Base-by-base conservation (phyloP, 2,888 invertebrate species). In the Papilio elwesi region DNA sequence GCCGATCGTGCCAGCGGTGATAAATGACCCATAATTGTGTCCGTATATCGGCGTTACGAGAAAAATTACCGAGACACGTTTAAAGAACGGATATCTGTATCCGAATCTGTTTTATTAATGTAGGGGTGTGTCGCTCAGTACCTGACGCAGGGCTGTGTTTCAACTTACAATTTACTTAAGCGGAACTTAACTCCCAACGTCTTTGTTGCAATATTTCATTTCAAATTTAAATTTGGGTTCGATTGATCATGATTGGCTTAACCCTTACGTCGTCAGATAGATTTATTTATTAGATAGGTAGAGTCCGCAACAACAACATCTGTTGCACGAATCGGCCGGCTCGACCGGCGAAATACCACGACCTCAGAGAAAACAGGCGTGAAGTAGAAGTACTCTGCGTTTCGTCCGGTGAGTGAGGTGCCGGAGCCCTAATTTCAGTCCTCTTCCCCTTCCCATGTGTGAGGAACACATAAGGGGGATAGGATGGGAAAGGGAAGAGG, bases 1-100 rank as follows among this genome's bases (percentile, higher is more conserved):
- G 47, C 47, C 47, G 65, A 59, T 68, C 63, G 69, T 53, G 11
- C 68, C 75, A 74, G 43, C 47, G 69, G 80, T 89, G 88, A 90
- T 90, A 87, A 89, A 90, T 87, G 84, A 82, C 83, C 79, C 68
- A 85, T 90, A 90, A 90, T 90, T 90, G 90, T 89, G 83, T 79
- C 82, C 81, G 78, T 78, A 83, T 86, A 88, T 88, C 85, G 82
- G 79, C 83, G 85, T 82, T 85, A 83, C 79, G 81, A 83, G 86
- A 89, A 88, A 88, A 88, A 90, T 88, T 77, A 81, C 80, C 79
- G 77, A 79, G 81, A 87, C 73, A 70, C 75, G 74, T 70, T 73
- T 71, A 74, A 76, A 70, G 73, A 71, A 74, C 75, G 47, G 73
- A 74, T 75, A 79, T 78, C 79, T 76, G 70, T 71, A 74, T 74